These are phyloP conservation scores for Beroe ovata DNA, from an alignment of 37 sponge, comb jelly and placozoan species.

Conservation along the genomic window DNA sequence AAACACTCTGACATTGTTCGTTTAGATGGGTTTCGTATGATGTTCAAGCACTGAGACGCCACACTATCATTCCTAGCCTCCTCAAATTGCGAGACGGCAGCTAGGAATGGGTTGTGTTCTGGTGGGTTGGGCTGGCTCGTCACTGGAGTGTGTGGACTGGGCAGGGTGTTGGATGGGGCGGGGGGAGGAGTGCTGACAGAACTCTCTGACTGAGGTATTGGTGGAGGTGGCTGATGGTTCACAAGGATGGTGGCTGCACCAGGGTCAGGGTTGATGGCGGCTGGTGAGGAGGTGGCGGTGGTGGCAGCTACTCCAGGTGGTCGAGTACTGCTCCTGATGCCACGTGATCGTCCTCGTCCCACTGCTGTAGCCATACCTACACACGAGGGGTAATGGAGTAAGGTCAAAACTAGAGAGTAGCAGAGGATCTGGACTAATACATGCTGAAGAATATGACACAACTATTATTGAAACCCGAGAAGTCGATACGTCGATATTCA, in stretches of 20 bases:
- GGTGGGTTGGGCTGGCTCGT: too few species aligned
- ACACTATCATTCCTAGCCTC: not conserved
- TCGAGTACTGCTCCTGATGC: not conserved
- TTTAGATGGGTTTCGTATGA: not conserved
- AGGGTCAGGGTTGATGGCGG: not conserved
- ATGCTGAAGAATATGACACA: too few species aligned
- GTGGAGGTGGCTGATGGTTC: not conserved
- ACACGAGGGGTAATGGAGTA: not conserved
- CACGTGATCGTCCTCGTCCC: conserved; percentile 13
- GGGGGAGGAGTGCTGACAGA: not conserved
- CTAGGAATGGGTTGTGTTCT: not conserved
- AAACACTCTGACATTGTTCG: conserved; percentile 22
- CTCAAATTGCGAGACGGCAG: not conserved
- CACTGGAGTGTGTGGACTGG: conserved; percentile 9
- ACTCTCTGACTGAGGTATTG: not conserved
- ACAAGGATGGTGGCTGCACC: not conserved
- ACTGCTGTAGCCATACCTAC: conserved; percentile 14
- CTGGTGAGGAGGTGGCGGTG: not conserved
- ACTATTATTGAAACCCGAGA: too few species aligned
- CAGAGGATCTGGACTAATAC: too few species aligned
- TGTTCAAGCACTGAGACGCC: not conserved
- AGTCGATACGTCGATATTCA: too few species aligned
- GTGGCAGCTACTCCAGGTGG: not conserved
- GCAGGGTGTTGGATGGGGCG: not conserved
- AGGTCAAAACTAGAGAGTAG: too few species aligned